Evolutionary conservation across 2,888 invertebrate species (phyloP), one percentile per base, ranked within the genome.

Genomic region (Adineta ricciae): DNA sequence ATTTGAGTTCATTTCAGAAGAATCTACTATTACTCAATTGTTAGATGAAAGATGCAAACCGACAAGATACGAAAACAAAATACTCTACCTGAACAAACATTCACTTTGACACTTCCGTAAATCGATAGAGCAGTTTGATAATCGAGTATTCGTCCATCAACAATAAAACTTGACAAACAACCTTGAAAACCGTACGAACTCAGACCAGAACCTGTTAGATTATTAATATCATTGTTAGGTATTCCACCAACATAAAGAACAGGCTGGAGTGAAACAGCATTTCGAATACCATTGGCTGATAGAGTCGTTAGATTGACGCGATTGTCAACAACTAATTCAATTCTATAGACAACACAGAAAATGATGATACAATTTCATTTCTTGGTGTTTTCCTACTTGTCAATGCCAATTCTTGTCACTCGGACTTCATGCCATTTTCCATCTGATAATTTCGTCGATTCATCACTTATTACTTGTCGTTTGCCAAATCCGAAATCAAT

Each of bases 151-250:
- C 24, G 21, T n/a, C 78, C 78, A 41, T 78, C 78, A n/a, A 78
- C 78, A 21, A 78, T 78, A 78, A 78, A 78, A 78, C 78, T 78
- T 32, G 78, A 38, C n/a, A 78, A 41, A 78, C 78, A 78, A n/a
- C 78, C 78, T 78, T 78, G 78, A 78, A 78, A 78, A 7, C 78
- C 78, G 41, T 78, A 41, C 0, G 78, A 38, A 78, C 41, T 78
- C 8, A 78, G n/a, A n/a, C 78, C 78, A 41, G 78, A 78, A 24
- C 21, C 78, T 2, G 78, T 78, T 38, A 78, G 41, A 78, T 78
- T 78, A 3, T 41, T 78, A 8, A 4, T 2, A n/a, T 78, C 41
- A 78, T 41, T 78, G 41, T 41, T 41, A n/a, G 78, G 78, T 78
- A 78, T 41, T 5, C 78, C 78, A 41, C 78, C 78, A 41, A 78